Conservation (phyloP, 2,888 invertebrate species). For the Lasioglossum figueresi region DNA sequence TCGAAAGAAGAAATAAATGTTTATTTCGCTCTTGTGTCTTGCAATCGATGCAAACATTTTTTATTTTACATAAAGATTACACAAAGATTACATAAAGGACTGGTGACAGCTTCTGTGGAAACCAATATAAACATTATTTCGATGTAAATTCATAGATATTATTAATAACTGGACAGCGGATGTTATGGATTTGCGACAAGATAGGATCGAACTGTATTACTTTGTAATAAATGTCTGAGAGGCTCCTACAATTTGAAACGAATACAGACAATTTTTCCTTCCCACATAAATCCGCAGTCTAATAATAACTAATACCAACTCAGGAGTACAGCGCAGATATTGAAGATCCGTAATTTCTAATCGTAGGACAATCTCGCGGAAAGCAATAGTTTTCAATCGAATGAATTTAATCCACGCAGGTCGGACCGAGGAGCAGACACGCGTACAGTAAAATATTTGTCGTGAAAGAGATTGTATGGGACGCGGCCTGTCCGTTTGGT, state of each 20-base stretch:
- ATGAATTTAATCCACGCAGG: not conserved
- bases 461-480: slow-evolving; percentile 6
- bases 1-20: too few relatives aligned
- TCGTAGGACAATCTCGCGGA: not conserved
- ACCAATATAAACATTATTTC: too few relatives aligned
- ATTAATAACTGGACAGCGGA: not conserved
- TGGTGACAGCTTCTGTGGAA: too few relatives aligned
- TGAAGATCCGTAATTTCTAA: not conserved
- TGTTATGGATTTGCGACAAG: not conserved
- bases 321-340: not conserved
- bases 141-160: too few relatives aligned
- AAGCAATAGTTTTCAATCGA: not conserved
- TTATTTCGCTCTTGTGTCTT: too few relatives aligned
- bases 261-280: not conserved
- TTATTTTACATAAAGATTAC: too few relatives aligned
- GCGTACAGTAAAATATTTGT: slow-evolving; percentile 3
- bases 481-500: slow-evolving; percentile 47
- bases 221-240: not conserved
- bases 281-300: not conserved
- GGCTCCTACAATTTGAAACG: not conserved
- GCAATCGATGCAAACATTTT: too few relatives aligned
- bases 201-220: not conserved
- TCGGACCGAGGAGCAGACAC: not conserved
- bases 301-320: not conserved
- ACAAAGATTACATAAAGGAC: too few relatives aligned